A percentile compares a stretch with the other conserved stretches of the same genome.
Evolutionary conservation across 2,113 vertebrate species (phyloP).

Genomic region (Paratilapia polleni): DNA sequence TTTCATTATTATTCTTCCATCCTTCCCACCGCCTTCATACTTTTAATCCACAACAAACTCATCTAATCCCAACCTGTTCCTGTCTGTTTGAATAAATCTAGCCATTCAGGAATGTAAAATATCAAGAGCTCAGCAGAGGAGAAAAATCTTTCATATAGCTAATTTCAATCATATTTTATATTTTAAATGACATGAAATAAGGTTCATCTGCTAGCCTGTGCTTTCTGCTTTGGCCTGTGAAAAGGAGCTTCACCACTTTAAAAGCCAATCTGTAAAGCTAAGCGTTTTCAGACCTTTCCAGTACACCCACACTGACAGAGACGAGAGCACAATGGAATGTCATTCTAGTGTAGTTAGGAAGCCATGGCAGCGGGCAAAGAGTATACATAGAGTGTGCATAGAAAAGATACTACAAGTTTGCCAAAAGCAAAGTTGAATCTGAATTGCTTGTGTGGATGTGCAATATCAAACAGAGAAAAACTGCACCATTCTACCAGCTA

Average conservation of each 20-base stretch:
- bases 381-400: neutral
- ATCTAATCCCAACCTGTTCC: constrained; percentile 2
- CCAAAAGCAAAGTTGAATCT: constrained; percentile 11
- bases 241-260: constrained; percentile 29
- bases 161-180: constrained; percentile 11
- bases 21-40: neutral
- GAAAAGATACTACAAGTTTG: constrained; percentile 10
- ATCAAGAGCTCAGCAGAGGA: neutral
- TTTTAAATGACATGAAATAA: constrained; percentile 33
- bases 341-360: constrained; percentile 28
- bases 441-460: neutral
- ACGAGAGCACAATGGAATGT: constrained; percentile 34
- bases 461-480: constrained; percentile 3
- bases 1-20: constrained; percentile 31
- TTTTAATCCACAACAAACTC: constrained; percentile 26
- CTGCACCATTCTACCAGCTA: neutral
- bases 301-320: constrained; percentile 43
- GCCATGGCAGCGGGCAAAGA: neutral
- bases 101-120: constrained; percentile 4
- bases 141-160: constrained; percentile 6
- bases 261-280: constrained; percentile 30
- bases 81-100: neutral
- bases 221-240: constrained; percentile 18
- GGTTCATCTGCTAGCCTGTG: constrained; percentile 2
- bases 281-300: constrained; percentile 25